Percentiles rank a stretch among this genome's conserved stretches.
Conservation (phyloP, 2,888 invertebrate genomes). For the Opisthograptis luteolata region DNA sequence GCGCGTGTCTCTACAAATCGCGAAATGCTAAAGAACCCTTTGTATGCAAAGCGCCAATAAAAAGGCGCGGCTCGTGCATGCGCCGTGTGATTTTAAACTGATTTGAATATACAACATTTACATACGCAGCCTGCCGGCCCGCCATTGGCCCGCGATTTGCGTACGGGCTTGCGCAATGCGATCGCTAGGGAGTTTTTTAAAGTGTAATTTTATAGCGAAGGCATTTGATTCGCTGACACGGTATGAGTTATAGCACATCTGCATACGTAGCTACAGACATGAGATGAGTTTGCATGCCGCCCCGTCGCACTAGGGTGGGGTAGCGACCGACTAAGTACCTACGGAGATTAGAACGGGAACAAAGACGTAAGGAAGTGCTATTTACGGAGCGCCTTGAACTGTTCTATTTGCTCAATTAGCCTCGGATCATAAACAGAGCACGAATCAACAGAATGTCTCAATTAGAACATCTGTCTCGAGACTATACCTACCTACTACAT, state of each 20-base stretch:
- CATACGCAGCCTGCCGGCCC: constrained; percentile 58
- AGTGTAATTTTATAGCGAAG: constrained; percentile 58
- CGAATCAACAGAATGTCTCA: constrained; percentile 17
- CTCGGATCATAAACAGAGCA: constrained; percentile 27
- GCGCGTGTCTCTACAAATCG: constrained; percentile 43
- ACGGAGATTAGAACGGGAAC: not conserved
- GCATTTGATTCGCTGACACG: constrained; percentile 66
- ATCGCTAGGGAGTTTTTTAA: constrained; percentile 57
- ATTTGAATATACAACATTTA: constrained; percentile 82
- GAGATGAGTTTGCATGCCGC: constrained; percentile 36
- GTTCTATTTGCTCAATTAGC: constrained; percentile 24
- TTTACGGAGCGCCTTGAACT: constrained; percentile 31
- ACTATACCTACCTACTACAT: no score
- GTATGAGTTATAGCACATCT: constrained; percentile 28
- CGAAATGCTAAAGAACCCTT: constrained; percentile 52
- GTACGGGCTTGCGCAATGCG: constrained; percentile 70
- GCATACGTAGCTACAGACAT: constrained; percentile 30
- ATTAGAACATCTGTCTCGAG: constrained; percentile 28
- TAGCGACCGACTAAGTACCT: not conserved
- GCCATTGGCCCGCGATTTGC: constrained; percentile 68
- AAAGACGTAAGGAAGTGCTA: constrained; percentile 10
- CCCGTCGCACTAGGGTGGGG: not conserved
- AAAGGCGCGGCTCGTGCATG: constrained; percentile 77
- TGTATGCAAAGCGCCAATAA: constrained; percentile 77
- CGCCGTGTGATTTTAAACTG: constrained; percentile 81